Base-by-base conservation (phyloP, 2,113 vertebrate species). In the Phalacrocorax pelagicus region DNA sequence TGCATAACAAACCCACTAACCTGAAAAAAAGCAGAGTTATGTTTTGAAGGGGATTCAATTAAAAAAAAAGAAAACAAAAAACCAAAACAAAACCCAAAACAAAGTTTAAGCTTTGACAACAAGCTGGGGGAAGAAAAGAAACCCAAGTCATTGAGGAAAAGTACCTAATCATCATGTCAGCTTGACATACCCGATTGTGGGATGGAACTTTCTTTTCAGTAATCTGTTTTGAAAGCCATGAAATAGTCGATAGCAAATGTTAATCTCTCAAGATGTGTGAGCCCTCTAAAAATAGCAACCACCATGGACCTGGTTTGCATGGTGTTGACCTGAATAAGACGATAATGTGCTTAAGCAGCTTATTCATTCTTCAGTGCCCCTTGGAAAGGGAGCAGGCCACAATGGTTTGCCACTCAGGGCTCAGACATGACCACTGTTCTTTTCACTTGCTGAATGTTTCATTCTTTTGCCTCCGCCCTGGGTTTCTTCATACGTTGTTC, bases 251-350 rank as follows among this genome's bases (percentile, higher is more conserved):
- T 96, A 97, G 81, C 93, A 92, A 97, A 97, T 97, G 94, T 95
- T 96, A 91, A 96, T 97, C 90, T 96, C 92, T 95, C 84, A 96
- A 96, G 91, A 94, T 92, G 89, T 93, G 87, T 96, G 96, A 97
- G 91, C 72, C 42, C 57, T 89, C 72, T 38, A 59, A 87, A 91
- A 89, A 87, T 65, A 55, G 15, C 40, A 72, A 40, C 46, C 36
- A 62, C 58, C 18, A 4, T 0, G 5, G 77, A 62, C 86, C 77
- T 6, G 15, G 88, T 92, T 95, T 96, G 94, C 95, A 94, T 77
- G 95, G 92, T 94, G 81, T 91, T 97, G 95, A 95, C 95, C 94
- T 96, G 95, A 96, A 97, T 97, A 97, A 97, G 74, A 23, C 88
- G 91, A 96, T 96, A 96, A 97, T 97, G 90, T 79, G 94, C 71